Conservation (phyloP, 2,113 vertebrate species). For the Antechinus stuartii region DNA sequence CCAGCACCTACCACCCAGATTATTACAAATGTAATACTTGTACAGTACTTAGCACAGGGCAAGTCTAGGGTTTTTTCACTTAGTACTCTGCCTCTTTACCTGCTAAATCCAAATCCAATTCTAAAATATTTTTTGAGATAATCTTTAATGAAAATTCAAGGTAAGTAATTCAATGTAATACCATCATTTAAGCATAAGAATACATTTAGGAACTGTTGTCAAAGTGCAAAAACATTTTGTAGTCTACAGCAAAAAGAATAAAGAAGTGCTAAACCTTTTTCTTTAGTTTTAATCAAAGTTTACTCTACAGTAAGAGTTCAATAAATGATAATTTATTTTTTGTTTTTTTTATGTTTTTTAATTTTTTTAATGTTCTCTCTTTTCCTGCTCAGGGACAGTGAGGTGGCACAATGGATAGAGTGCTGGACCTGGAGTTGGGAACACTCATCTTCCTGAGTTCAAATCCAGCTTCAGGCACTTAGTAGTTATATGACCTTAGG, state of each 20-base stretch:
- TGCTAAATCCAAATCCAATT: background rate
- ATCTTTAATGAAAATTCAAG: background rate
- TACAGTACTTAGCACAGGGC: too few relatives aligned
- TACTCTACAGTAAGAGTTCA: background rate
- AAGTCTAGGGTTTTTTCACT: background rate
- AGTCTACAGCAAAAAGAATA: background rate
- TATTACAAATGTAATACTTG: too few relatives aligned
- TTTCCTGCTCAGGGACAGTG: background rate
- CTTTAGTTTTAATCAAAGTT: background rate
- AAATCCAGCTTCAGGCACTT: background rate
- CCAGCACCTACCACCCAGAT: background rate
- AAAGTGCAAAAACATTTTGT: background rate
- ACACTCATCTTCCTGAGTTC: background rate
- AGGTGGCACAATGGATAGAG: background rate
- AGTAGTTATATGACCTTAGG: background rate
- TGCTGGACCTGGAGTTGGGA: background rate
- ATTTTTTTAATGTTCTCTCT: background rate
- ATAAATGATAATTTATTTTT: background rate
- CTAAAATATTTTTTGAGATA: background rate
- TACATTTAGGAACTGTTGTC: background rate
- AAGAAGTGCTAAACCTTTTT: background rate
- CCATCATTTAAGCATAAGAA: background rate
- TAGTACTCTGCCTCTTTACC: background rate
- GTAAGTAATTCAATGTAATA: background rate
- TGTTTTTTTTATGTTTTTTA: background rate